Evolutionary conservation across 2,113 vertebrate genomes (phyloP).

Genomic region (Rostratula benghalensis): DNA sequence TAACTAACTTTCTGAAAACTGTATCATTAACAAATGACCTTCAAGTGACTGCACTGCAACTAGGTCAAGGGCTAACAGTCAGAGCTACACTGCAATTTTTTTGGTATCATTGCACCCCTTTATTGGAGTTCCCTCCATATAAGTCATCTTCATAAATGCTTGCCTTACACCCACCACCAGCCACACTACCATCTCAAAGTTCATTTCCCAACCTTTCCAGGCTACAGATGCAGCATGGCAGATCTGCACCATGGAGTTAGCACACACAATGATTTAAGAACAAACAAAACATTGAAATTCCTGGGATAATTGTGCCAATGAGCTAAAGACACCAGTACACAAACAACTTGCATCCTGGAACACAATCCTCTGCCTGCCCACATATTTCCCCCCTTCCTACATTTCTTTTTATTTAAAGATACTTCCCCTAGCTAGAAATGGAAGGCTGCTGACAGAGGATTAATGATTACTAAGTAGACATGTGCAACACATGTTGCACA

Average conservation of each 20-base stretch:
- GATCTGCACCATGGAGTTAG: neutral
- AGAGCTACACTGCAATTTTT: neutral
- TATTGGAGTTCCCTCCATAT: neutral
- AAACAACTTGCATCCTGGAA: neutral
- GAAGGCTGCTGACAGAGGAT: neutral
- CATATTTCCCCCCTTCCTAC: accelerated
- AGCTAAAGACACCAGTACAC: neutral
- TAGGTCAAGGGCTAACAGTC: neutral
- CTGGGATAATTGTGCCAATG: neutral
- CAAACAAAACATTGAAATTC: neutral
- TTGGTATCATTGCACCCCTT: neutral
- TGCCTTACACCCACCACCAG: neutral
- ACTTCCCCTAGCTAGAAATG: neutral
- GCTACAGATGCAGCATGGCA: neutral
- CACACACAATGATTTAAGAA: neutral
- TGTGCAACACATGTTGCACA: neutral
- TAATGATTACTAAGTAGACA: neutral
- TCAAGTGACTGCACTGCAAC: neutral
- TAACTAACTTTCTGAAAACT: neutral
- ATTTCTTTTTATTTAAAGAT: neutral
- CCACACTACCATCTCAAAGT: accelerated
- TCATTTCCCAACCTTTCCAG: neutral
- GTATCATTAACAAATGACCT: neutral
- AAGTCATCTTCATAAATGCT: neutral
- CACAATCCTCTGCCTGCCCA: neutral